These are phyloP conservation scores for Manis pentadactyla DNA, from an alignment of 2,797 vertebrate species.

Conservation along the genomic window DNA sequence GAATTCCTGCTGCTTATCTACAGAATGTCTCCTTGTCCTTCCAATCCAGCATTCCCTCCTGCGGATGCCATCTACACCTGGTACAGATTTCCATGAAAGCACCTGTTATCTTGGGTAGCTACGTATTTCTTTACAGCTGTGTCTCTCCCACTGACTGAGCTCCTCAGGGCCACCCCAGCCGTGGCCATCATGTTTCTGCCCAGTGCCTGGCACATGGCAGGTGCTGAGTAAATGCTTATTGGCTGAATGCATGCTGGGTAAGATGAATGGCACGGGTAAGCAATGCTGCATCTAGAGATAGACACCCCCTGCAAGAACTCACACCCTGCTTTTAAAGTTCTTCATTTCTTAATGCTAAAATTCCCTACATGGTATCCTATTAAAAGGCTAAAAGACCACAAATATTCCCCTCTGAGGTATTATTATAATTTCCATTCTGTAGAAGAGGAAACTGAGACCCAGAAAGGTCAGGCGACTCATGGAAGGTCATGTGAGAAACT, in stretches of 20 bases:
- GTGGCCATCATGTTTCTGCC: not conserved
- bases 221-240: not conserved
- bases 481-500: not conserved
- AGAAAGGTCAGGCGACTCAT: not conserved
- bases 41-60: too few relatives aligned
- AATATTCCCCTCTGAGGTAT: not conserved
- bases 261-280: not conserved
- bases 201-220: not conserved
- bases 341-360: not conserved
- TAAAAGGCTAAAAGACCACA: not conserved
- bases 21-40: not conserved
- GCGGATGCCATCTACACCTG: not conserved
- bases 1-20: not conserved
- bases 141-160: not conserved
- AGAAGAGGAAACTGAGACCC: not conserved
- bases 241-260: not conserved
- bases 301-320: not conserved
- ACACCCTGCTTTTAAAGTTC: not conserved
- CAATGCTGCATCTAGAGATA: rapidly evolving
- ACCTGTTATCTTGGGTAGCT: too few relatives aligned
- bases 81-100: not conserved
- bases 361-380: not conserved
- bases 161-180: not conserved
- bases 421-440: not conserved
- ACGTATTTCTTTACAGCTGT: not conserved